These are phyloP conservation scores for Aphaenogaster floridana DNA, from an alignment of 1,140 invertebrate species.

Conservation along the genomic window DNA sequence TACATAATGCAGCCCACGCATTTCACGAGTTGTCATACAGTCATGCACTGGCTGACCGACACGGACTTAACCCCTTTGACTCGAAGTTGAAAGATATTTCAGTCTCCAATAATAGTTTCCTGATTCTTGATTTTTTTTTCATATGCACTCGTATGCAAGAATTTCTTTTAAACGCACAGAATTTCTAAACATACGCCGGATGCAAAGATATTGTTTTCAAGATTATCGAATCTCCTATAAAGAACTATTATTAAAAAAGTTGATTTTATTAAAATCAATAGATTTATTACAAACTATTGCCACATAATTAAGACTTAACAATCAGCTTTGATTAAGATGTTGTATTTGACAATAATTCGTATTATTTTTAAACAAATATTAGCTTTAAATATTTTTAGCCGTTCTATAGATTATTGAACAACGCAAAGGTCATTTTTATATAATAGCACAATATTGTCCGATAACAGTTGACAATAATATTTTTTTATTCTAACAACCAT, in stretches of 20 bases:
- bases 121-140: not conserved
- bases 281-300: not conserved
- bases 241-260: not conserved
- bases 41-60: slow-evolving; percentile 19
- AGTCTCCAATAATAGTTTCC: not conserved
- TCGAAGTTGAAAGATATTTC: not conserved
- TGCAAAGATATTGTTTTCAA: not conserved
- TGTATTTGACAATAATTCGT: not conserved
- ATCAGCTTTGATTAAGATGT: not conserved
- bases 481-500: too few relatives aligned
- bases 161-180: not conserved
- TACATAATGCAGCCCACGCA: slow-evolving; percentile 66
- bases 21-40: slow-evolving; percentile 73
- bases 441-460: too few relatives aligned
- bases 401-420: too few relatives aligned
- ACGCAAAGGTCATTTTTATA: not conserved
- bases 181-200: not conserved
- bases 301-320: not conserved
- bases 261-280: not conserved
- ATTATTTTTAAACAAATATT: not conserved
- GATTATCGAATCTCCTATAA: not conserved
- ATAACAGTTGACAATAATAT: too few relatives aligned
- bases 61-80: not conserved
- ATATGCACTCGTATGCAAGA: too few relatives aligned
- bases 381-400: not conserved